Evolutionary conservation across 2,113 vertebrate species (phyloP), one percentile per base, ranked within the genome.

Genomic region (Mastomys natalensis): DNA sequence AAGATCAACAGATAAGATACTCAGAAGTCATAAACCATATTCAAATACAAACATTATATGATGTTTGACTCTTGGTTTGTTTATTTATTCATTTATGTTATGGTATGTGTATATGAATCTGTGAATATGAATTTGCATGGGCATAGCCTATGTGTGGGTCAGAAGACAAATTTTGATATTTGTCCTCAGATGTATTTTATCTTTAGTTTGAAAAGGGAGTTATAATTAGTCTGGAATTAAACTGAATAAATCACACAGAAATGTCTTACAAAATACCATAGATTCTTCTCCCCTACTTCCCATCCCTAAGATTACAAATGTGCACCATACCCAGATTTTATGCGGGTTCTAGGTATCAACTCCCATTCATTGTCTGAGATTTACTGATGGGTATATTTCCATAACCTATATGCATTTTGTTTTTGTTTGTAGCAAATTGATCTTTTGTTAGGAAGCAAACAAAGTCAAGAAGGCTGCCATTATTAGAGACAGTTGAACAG

Each of bases 291-390:
- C 37, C 53, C 22, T 7, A 4, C 5, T 16, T 60, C 7, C 55
- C 12, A n/a, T 55, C 19, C 22, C 78, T 58, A 58, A 7, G 10
- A n/a, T 40, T 26, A 40, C 5, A 29, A 16, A 22, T 40, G 22
- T 82, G 37, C 12, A 60, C 3, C 7, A 40, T 7, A 40, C 21
- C 19, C 19, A 76, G 72, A 76, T 12, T 60, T 81, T 15, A 58
- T 81, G 19, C n/a, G 21, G 10, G 21, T n/a, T 58, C 10, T n/a
- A 81, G 34, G 37, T 10, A 26, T 81, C 21, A 81, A 58, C 11
- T n/a, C 21, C 21, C 10, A 24, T 58, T 2, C 2, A 81, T 8
- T 7, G 11, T 58, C n/a, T n/a, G 3, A 22, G 5, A 1, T 55
- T 22, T 81, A 81, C 11, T 58, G 2, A 40, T 5, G 1, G 21